Percentiles rank a stretch among this genome's conserved stretches.
Evolutionary conservation across 2,797 vertebrate genomes (phyloP).

Genomic region (Salmo trutta): DNA sequence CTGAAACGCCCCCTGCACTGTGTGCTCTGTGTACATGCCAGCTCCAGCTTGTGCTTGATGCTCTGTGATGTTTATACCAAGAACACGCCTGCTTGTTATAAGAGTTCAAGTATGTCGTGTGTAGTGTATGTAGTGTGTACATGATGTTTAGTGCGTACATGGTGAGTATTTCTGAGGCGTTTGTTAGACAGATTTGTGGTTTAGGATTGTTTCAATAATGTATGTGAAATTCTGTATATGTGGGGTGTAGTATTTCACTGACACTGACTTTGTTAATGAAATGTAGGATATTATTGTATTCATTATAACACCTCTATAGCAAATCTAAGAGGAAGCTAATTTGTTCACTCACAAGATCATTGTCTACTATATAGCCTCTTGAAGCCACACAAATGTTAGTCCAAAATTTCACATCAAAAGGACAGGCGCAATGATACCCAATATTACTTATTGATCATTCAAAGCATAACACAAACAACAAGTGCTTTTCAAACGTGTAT

Average conservation of each 20-base stretch:
- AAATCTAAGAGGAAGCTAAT: background rate
- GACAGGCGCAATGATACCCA: background rate
- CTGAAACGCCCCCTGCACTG: background rate
- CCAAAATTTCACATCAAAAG: background rate
- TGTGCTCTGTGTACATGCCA: background rate
- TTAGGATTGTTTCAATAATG: background rate
- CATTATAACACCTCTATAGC: conserved; percentile 13
- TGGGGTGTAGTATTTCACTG: background rate
- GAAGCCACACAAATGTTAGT: background rate
- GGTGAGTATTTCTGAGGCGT: background rate
- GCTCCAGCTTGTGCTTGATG: background rate
- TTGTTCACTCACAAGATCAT: background rate
- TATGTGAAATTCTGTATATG: background rate
- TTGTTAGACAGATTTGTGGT: background rate
- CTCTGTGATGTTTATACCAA: background rate
- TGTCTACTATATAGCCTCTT: background rate
- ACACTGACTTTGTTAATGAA: background rate
- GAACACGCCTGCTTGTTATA: background rate
- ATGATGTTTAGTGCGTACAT: background rate
- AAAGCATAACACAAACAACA: background rate
- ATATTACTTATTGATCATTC: background rate
- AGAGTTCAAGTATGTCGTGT: background rate
- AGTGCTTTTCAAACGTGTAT: conserved; percentile 9
- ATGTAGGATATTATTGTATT: background rate
- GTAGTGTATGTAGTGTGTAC: background rate